Base-by-base conservation (phyloP, 2,888 invertebrate genomes). In the Teleogryllus oceanicus region DNA sequence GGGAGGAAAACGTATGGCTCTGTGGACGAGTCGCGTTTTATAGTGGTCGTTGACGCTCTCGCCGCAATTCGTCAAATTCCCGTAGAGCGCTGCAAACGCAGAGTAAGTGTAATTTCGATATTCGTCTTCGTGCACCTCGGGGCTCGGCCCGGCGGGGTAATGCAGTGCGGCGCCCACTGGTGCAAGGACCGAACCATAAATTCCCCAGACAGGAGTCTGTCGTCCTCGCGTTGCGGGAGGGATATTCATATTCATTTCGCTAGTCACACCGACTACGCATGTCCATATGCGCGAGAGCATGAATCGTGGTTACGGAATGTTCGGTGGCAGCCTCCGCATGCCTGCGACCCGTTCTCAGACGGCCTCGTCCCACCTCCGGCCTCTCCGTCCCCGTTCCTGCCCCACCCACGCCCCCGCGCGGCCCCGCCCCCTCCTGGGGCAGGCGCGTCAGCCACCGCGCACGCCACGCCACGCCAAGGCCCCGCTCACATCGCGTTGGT, bases 31-130 rank as follows among this genome's bases (percentile, higher is more conserved):
- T 37, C 37, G 37, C 37, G 37, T 37, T 37, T 37, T 37, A 37
- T 37, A 37, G 37, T 37, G 37, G 37, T 37, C 37, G 37, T 37
- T 37, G 37, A 62, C n/a, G 62, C 13, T n/a, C 62, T n/a, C 62
- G 62, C 13, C 37, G 62, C 62, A 62, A 18, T 62, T 62, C n/a
- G 62, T 62, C 62, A 62, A 13, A 18, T 62, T 62, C n/a, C n/a
- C 16, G 13, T 62, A 62, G 13, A 62, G 62, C 62, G n/a, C 62
- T 13, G n/a, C 62, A 62, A 62, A 62, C n/a, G 62, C 62, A 62
- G 62, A 62, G 62, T 62, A 62, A 62, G 62, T 62, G 62, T 62
- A 62, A 62, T 62, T 62, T 62, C 62, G 62, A 62, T 62, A 62
- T 62, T 62, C 62, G 62, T 62, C 62, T 62, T 16, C 62, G 62